Base-by-base conservation (phyloP, 2,888 invertebrate genomes). In the Brachyptera putata region DNA sequence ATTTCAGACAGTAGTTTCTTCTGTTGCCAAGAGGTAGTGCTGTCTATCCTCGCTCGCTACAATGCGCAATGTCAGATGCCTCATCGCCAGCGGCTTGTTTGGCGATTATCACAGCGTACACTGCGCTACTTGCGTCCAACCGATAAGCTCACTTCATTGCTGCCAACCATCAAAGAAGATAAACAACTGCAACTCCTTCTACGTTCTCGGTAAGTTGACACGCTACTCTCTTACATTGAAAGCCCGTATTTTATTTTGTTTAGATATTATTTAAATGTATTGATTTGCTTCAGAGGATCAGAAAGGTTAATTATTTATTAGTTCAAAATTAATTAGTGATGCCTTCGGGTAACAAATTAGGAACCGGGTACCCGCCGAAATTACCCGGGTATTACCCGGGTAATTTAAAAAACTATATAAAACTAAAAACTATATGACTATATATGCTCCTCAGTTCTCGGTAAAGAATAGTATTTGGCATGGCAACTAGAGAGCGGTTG, bases 81-180 rank as follows among this genome's bases (percentile, higher is more conserved):
- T 25, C 83, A 85, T 70, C 79, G 85, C 4, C 89, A 90, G 75
- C 82, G 87, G 57, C 82, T 90, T 64, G 84, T 87, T 64, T 90
- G 90, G 90, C 78, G 83, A 61, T 78, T 90, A 60, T 89, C 88
- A 9, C 85, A 85, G 64, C 79, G 89, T 57, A 89, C 89, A 37
- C 79, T 85, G 66, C 79, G 86, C 72, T 82, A 86, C 64, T 76
- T 88, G 58, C 83, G 88, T 39, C 89, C 89, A 16, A 88, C 86
- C 43, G 87, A 87, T 72, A 84, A 85, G 61, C 81, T 89, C 61
- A 85, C 83, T 24, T 84, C 85, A 1, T 80, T 85, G 64, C 76
- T 89, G 70, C 87, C 88, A 36, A 89, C 86, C 67, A 89, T 89
- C 67, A 84, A 86, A 68, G 89, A 89, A 71, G 85, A 87, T 63